Base-by-base conservation (phyloP, 1,140 invertebrate genomes). In the Vollenhovia emeryi region DNA sequence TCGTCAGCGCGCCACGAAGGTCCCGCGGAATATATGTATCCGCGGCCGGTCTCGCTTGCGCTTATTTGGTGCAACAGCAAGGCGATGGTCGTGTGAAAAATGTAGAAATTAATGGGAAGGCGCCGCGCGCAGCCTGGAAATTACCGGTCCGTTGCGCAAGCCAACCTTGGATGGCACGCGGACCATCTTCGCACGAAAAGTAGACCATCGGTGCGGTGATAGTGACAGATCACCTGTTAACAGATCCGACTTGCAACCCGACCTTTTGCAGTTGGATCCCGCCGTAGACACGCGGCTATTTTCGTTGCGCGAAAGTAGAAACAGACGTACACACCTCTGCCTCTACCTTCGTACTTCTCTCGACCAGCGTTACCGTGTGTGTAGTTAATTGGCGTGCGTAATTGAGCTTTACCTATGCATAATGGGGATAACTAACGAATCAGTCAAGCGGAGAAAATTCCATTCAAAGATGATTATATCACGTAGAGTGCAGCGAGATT, bases 141-240 rank as follows among this genome's bases (percentile, higher is more conserved):
- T 82, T 73, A 73, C 66, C 50, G 66, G 24, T 5, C 36, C n/a
- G 36, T 82, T 68, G 45, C 66, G 50, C 78, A 82, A 82, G 50
- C 1, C 50, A 82, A 73, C 78, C 78, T 82, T 82, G 78, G 13
- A 45, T 57, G 78, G 66, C 66, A 82, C 24, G 78, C 78, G 78
- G 64, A 73, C 78, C 24, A 33, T 82, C 66, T 57, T 18, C n/a
- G 78, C 78, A 57, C 50, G 78, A 82, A 82, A 82, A 82, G 66
- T 82, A 57, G 78, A 82, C 27, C 78, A 33, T 59, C 55, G 4
- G 50, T 73, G 13, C 66, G 50, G 33, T 24, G 64, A 73, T 73
- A 73, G 78, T 82, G 78, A 82, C 66, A 50, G 52, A 82, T 82
- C 66, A 73, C 50, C 78, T 43, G 78, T 82, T 82, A 82, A 82